Evolutionary conservation across 2,888 invertebrate species (phyloP), one percentile per base, ranked within the genome.

Genomic region (Hirtodrosophila alboralis): DNA sequence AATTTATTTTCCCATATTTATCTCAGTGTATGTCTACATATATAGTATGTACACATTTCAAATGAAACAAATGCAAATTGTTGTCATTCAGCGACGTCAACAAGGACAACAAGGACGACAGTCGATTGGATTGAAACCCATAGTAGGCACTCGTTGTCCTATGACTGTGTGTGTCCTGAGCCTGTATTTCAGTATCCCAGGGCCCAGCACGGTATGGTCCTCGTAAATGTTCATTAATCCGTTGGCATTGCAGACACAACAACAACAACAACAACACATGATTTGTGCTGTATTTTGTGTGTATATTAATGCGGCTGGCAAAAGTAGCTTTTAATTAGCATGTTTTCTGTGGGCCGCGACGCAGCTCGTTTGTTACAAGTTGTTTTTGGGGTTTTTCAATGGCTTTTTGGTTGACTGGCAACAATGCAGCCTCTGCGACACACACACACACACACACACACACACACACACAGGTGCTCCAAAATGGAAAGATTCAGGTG

Each of bases 311-410:
- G 84, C 84, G 79, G 79, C 81, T 67, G 74, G 75, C 59, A 70
- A 69, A 84, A 79, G 84, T 77, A 77, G 81, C 79, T 79, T 79
- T 79, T 79, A 79, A 79, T 79, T 84, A 79, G 79, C 84, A 79
- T 79, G 81, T 79, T 77, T 81, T 68, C 78, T 77, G 84, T 66
- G 70, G 27, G 58, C 49, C 59, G 36, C 58, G 80, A 40, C 59
- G 65, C 60, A 62, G 67, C 81, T 76, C 51, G 45, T 65, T 65
- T 59, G 72, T 71, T 65, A 59, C 68, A 69, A 71, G 66, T 65
- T 69, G 68, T 70, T 68, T 67, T 68, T 54, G 52, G 71, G 58
- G 54, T 53, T 58, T 76, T 59, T 79, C 53, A 77, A 81, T 74
- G 75, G 78, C 57, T 74, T 81, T 74, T 70, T 71, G 75, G 75